Evolutionary conservation across 1,140 invertebrate genomes (phyloP), one percentile per base, ranked within the genome.

Genomic region (Forficula auricularia): DNA sequence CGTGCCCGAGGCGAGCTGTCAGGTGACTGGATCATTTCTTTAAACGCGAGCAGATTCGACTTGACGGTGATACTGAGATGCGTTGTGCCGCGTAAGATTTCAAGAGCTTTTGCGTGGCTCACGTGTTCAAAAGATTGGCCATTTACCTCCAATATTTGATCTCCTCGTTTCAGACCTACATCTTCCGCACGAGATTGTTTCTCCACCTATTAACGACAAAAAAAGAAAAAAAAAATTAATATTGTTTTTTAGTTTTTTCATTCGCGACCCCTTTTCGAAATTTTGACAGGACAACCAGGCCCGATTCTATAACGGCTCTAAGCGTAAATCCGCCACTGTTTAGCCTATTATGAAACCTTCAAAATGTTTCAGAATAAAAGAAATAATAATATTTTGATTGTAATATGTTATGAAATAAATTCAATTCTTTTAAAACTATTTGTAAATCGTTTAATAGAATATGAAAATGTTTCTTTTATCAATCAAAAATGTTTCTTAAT

Each of bases 61-160:
- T 96, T 97, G 12, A 98, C 88, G 32, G 85, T 90, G 50, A 98
- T 86, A 58, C 84, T 89, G 32, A 98, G 68, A 66, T 98, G 94
- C 40, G 92, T 98, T 16, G 90, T 88, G 33, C 86, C 82, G 45
- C 79, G 74, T 1, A 98, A 71, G 40, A 96, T 80, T 60, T 98
- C 94, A 49, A 96, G 68, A 3, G 94, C 92, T 56, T 79, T 76
- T 14, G 79, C 75, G 56, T 90, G 82, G 51, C 77, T 83, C 30
- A 97, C 82, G 58, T 90, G 84, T 54, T 88, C 79, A 61, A 98
- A 95, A 52, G 80, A 92, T 55, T 95, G 85, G 14, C 92, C 89
- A 61, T 98, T 98, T 0, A 98, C 91, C 66, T 97, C 89, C 42
- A 98, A 67, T 47, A 95, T 86, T 65, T 98, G 92, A 70, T 99